Base-by-base conservation (phyloP, 2,888 invertebrate genomes). In the Meliscaeva auricollis region DNA sequence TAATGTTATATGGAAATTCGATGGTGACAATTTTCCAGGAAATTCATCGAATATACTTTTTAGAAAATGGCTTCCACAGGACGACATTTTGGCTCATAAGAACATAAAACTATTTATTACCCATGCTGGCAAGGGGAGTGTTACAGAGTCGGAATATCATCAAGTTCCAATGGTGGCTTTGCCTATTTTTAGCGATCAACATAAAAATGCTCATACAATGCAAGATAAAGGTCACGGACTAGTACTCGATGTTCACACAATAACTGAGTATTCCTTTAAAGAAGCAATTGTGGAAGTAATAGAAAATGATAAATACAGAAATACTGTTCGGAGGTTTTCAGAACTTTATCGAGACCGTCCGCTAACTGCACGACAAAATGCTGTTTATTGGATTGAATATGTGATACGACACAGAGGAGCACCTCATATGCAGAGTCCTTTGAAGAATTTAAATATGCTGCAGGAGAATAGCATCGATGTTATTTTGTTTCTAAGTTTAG, bases 101-200 rank as follows among this genome's bases (percentile, higher is more conserved):
- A 95, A 95, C 90, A 93, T 96, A 22, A 94, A 94, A 52, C 60
- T 88, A 1, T 89, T 89, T 38, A 79, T 89, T 3, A 88, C 88
- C 0, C 88, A 88, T 30, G 87, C 89, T 13, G 96, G 96, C n/a
- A 92, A 96, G 0, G 93, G 96, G 41, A 95, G 96, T 88, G 94
- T 96, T 93, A 95, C 95, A 89, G 96, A 96, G 90, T 95, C 96
- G 0, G 95, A 95, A 32, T 96, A 95, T 91, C 96, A 96, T 89
- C 96, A 95, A 2, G 95, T 96, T 0, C 96, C 96, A 1, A 94
- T 96, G 1, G 94, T 96, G 35, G 94, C 94, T 0, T 93, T 96
- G 68, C 96, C 96, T 0, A 95, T 96, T 0, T 96, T 96, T 91
- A 96, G 95, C 88, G 96, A 96, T 89, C 96, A 96, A 90, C 95